phyloP scores from a whole-genome alignment of 2,888 invertebrate genomes.

The Eilema sororculum region DNA sequence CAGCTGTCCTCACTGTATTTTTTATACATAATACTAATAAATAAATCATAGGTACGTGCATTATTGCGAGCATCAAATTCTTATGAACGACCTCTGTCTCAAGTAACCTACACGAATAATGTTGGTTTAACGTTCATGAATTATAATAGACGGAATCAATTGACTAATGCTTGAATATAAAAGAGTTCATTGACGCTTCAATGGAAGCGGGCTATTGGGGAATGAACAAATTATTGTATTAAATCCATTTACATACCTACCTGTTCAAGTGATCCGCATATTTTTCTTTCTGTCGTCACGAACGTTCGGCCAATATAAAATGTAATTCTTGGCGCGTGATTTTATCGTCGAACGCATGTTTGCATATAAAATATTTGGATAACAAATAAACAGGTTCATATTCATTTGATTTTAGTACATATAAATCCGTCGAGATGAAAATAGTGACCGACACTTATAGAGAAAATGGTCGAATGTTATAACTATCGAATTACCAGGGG shows the following conservation, averaged over 20 bases:
- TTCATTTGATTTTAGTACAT: background rate
- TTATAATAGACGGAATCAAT: slow-evolving; percentile 34
- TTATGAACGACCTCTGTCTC: slow-evolving; percentile 10
- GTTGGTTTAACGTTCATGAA: slow-evolving; percentile 25
- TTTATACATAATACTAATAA: background rate
- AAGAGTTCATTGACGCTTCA: slow-evolving; percentile 40
- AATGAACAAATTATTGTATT: slow-evolving; percentile 44
- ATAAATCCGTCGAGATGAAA: background rate
- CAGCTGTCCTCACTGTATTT: too few species aligned
- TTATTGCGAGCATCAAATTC: background rate
- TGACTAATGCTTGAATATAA: slow-evolving; percentile 32
- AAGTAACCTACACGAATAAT: slow-evolving; percentile 16
- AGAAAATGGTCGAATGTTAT: background rate
- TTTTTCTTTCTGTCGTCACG: background rate
- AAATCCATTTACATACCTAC: slow-evolving; percentile 9
- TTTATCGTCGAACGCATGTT: slow-evolving; percentile 1
- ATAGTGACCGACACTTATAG: background rate
- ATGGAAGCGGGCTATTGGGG: slow-evolving; percentile 21
- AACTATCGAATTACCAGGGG: background rate
- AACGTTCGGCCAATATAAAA: background rate
- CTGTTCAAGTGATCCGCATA: slow-evolving; percentile 18
- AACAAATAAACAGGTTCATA: background rate
- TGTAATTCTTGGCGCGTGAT: slow-evolving; percentile 1
- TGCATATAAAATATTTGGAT: slow-evolving; percentile 7
- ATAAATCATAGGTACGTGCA: background rate